A percentile compares a stretch with the other conserved stretches of the same genome.
These are phyloP conservation scores for Doris montereyensis DNA, from an alignment of 2,888 invertebrate species.

Conservation along the genomic window DNA sequence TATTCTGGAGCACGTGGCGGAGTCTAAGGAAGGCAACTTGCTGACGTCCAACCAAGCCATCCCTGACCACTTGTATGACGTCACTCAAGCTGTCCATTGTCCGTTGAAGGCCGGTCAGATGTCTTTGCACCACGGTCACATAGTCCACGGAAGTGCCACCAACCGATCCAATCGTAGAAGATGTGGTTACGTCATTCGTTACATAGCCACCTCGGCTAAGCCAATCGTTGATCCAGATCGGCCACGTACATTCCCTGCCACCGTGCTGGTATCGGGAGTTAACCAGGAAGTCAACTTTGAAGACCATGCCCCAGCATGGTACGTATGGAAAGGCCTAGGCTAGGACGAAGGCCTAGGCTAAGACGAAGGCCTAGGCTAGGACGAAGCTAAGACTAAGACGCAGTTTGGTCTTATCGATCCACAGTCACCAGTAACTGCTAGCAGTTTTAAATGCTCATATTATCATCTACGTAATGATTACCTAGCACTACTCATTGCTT, in stretches of 20 bases:
- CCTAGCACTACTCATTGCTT: too few relatives aligned
- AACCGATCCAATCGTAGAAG: conserved; percentile 53
- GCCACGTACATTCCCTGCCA: conserved; percentile 53
- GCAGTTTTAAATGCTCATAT: too few relatives aligned
- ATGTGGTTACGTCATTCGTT: conserved; percentile 59
- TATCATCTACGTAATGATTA: too few relatives aligned
- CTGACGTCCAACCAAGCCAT: conserved; percentile 57
- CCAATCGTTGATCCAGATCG: conserved; percentile 52
- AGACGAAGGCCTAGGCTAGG: too few relatives aligned
- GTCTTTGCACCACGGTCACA: conserved; percentile 56
- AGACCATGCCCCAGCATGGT: conserved; percentile 53
- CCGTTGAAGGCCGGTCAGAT: conserved; percentile 56
- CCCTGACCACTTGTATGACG: conserved; percentile 49
- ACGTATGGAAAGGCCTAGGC: conserved; percentile 41
- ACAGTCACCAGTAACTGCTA: too few relatives aligned
- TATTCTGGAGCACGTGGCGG: conserved; percentile 51
- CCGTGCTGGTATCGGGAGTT: conserved; percentile 51
- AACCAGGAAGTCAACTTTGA: conserved; percentile 49
- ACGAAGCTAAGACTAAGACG: too few relatives aligned
- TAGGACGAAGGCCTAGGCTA: too few relatives aligned
- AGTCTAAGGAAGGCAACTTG: conserved; percentile 50
- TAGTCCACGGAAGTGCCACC: conserved; percentile 58
- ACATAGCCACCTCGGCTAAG: conserved; percentile 51
- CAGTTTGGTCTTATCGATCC: too few relatives aligned
- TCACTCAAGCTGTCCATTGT: conserved; percentile 49